A percentile compares a stretch with the other conserved stretches of the same genome.
Conservation (phyloP, 2,888 invertebrate species). For the Cephalotes varians region DNA sequence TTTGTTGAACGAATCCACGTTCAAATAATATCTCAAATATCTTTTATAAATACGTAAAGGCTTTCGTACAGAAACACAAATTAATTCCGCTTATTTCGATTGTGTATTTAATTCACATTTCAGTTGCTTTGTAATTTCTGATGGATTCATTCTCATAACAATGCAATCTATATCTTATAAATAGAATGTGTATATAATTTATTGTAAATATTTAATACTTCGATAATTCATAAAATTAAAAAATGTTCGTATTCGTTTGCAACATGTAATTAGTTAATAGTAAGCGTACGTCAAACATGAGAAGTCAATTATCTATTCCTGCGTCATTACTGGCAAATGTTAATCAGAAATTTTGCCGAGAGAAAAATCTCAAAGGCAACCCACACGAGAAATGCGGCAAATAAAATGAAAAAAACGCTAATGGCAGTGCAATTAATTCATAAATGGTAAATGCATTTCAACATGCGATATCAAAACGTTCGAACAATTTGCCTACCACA, state of each 20-base stretch:
- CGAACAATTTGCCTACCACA: slow-evolving; percentile 10
- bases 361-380: neutral
- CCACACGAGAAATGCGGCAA: neutral
- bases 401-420: neutral
- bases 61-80: slow-evolving; percentile 9
- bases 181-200: neutral
- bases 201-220: neutral
- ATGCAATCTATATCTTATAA: neutral
- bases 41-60: neutral
- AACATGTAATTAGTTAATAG: neutral
- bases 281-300: neutral
- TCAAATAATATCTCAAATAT: slow-evolving; percentile 29
- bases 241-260: neutral
- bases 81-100: slow-evolving; percentile 27
- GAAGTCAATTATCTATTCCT: slow-evolving; percentile 20
- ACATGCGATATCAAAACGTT: neutral
- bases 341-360: slow-evolving; percentile 1
- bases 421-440: slow-evolving; percentile 9
- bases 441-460: neutral
- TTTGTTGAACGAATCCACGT: slow-evolving; percentile 24
- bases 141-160: neutral
- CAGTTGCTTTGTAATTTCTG: slow-evolving; percentile 13
- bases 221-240: neutral
- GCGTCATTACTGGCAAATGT: neutral
- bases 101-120: slow-evolving; percentile 24